Percentiles rank a stretch among this genome's conserved stretches.
Evolutionary conservation across 1,140 invertebrate genomes (phyloP).

Genomic region (Brachionus rotundiformis): DNA sequence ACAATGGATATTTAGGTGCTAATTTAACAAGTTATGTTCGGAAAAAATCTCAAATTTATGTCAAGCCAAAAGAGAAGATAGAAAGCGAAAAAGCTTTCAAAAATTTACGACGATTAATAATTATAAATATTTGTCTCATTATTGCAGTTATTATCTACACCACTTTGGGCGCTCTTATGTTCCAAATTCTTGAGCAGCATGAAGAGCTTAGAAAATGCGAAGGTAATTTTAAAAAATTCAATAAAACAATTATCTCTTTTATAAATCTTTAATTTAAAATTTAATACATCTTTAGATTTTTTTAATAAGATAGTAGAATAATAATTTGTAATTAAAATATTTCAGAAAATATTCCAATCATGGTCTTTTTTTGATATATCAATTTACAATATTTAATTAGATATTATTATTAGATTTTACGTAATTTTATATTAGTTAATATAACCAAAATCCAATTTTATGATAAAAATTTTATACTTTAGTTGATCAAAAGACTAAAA

Average conservation of each 20-base stretch:
- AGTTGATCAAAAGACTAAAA: too few relatives aligned
- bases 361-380: too few relatives aligned
- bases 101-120: neutral
- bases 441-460: too few relatives aligned
- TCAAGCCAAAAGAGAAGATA: neutral
- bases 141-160: slow-evolving; percentile 18
- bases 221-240: neutral
- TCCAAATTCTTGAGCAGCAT: slow-evolving; percentile 31
- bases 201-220: slow-evolving; percentile 42
- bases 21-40: neutral
- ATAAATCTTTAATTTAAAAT: neutral
- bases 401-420: too few relatives aligned
- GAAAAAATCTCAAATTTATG: neutral
- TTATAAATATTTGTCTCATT: slow-evolving; percentile 11
- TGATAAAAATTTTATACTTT: too few relatives aligned
- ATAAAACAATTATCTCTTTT: neutral
- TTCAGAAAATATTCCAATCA: too few relatives aligned
- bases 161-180: slow-evolving; percentile 32
- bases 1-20: neutral
- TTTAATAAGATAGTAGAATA: too few relatives aligned
- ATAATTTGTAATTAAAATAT: too few relatives aligned
- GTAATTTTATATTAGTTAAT: too few relatives aligned
- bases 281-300: too few relatives aligned
- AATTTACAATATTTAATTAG: too few relatives aligned
- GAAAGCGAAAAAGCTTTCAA: slow-evolving; percentile 2